Base-by-base conservation (phyloP, 2,113 vertebrate species). In the Salvelinus namaycush region DNA sequence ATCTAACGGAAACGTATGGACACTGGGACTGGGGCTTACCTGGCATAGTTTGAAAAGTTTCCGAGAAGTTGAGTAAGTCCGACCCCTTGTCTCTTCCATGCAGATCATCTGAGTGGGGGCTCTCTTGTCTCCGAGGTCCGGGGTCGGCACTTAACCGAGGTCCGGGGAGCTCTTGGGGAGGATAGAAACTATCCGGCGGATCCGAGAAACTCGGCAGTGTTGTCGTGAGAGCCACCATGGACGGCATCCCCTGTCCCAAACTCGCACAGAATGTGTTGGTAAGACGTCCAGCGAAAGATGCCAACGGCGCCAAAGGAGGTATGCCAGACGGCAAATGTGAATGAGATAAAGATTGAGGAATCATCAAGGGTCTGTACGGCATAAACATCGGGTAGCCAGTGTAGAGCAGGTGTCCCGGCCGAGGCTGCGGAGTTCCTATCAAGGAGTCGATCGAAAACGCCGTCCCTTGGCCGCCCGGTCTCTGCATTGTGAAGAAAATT, bases 311-410 rank as follows among this genome's bases (percentile, higher is more conserved):
- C 48, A 98, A 92, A 0, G 97, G 96, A 72, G 97, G 96, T 68
- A 98, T 94, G 64, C 95, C 96, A 12, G 96, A 95, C 27, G 95
- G 92, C 75, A 97, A 87, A 6, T 95, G 94, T 12, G 95, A 91
- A 72, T 95, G 96, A 77, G 96, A 95, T 77, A 97, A 90, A 74
- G 95, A 95, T 84, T 96, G 97, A 1, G 96, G 96, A 48, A 95
- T 93, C 74, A 99, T 95, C 75, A 99, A 86, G n/a, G 97, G 96
- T 89, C 97, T 93, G 90, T 97, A 99, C 16, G 97, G 97, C 96
- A 99, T 95, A 89, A 98, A 96, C 97, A 99, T 97, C 20, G 97
- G 97, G 84, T 98, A 99, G 73, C 97, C 96, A 22, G 96, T 95
- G 92, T 99, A 98, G 75, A 98, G 96, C 90, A 98, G 87, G 91